Percentiles rank a stretch among this genome's conserved stretches.
Evolutionary conservation across 2,888 invertebrate species (phyloP).

Genomic region (Gymnocheta viridis): DNA sequence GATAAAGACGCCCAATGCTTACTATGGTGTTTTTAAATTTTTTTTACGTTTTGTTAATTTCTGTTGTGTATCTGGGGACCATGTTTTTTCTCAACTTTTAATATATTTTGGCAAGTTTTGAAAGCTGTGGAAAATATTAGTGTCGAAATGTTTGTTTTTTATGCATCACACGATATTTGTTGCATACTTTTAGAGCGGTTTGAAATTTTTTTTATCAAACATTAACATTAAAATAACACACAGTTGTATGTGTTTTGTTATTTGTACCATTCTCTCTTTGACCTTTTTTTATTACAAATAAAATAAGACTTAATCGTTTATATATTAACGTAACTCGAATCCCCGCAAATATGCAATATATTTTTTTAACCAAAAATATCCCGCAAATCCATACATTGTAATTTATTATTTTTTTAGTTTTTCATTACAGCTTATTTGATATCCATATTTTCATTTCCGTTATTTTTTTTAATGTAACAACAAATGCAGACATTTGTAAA

Average conservation of each 20-base stretch:
- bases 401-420: conserved; percentile 1
- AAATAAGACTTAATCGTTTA: conserved; percentile 50
- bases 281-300: background rate
- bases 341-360: conserved; percentile 44
- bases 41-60: background rate
- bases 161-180: too few species aligned
- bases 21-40: background rate
- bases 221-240: too few species aligned
- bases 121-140: background rate
- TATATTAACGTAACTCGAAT: background rate
- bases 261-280: background rate
- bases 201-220: background rate
- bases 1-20: background rate
- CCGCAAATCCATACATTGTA: conserved; percentile 11
- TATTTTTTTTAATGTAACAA: conserved; percentile 7
- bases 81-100: background rate
- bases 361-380: conserved; percentile 5
- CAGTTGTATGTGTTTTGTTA: background rate
- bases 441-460: conserved; percentile 39
- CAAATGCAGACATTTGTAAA: conserved; percentile 17
- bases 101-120: too few species aligned
- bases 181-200: too few species aligned
- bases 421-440: conserved; percentile 21
- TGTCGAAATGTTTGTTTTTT: background rate
- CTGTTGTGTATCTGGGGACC: background rate